Evolutionary conservation across 2,797 vertebrate genomes (phyloP), one percentile per base, ranked within the genome.

Genomic region (Setipinna tenuifilis): DNA sequence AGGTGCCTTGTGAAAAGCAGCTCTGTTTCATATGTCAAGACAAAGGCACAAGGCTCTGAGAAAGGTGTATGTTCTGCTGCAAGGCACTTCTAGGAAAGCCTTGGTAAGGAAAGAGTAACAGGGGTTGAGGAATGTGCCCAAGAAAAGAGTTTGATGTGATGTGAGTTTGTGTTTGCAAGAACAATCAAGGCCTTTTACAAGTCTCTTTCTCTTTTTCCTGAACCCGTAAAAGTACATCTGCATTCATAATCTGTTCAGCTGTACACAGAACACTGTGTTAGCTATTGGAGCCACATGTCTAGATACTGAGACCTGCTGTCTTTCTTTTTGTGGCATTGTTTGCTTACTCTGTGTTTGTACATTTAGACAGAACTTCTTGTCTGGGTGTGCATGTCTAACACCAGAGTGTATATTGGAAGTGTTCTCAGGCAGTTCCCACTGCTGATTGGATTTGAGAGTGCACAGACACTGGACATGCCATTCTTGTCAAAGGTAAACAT

Each of bases 11-110:
- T 88, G 80, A 88, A 88, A 78, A 86, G 85, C 85, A 58, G 41
- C 87, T 54, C 84, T 88, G 87, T 88, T 71, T 88, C 85, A 25
- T 21, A 44, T 62, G 82, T 54, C 28, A 62, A 86, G 87, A 88
- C 85, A 88, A 88, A 88, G 71, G 83, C 78, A 68, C 41, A 21
- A 88, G 83, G 83, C 87, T 86, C 83, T 88, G 78, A 88, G 85
- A 83, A 84, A 88, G 84, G 75, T 87, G 80, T 71, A 31, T 84
- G 83, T 88, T 85, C 41, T 84, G 50, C 83, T 82, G 84, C 75
- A 65, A 2, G 82, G 75, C 50, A 82, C 62, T 83, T 82, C 86
- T 83, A 83, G 84, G 87, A 83, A 88, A 88, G 68, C 35, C 48
- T 84, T 19, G 85, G 82, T 78, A 83, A 87, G 75, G 85, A 65